Evolutionary conservation across 2,888 invertebrate genomes (phyloP).

Genomic region (Nomada goodeniana): DNA sequence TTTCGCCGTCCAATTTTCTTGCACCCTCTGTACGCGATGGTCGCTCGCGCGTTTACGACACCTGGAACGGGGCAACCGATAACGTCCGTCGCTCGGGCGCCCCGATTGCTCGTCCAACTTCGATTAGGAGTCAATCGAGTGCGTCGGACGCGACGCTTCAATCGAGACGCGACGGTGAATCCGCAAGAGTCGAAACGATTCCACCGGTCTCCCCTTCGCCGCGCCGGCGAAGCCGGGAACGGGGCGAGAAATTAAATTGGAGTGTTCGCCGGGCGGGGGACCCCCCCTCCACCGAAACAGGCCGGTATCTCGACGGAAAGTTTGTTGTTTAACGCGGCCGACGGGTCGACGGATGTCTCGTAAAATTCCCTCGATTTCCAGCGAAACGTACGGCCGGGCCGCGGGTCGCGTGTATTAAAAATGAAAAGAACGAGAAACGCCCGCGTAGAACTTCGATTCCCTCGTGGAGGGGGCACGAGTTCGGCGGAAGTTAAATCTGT

Average conservation of each 20-base stretch:
- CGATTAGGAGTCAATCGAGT: conserved; percentile 54
- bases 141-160: conserved; percentile 41
- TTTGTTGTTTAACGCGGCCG: conserved; percentile 19
- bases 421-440: not conserved
- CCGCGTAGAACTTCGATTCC: not conserved
- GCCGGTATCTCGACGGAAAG: conserved; percentile 9
- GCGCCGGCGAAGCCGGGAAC: not conserved
- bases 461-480: not conserved
- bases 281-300: not conserved
- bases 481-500: conserved; percentile 6
- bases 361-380: conserved; percentile 15
- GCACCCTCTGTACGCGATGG: not conserved
- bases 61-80: conserved; percentile 38
- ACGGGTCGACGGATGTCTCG: not conserved
- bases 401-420: not conserved
- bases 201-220: not conserved
- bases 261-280: conserved; percentile 12
- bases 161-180: conserved; percentile 35
- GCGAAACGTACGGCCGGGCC: not conserved
- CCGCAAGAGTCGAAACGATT: conserved; percentile 43
- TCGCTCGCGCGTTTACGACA: conserved; percentile 8
- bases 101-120: conserved; percentile 52
- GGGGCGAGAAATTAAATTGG: conserved; percentile 24
- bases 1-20: no score
- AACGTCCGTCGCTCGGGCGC: conserved; percentile 35